Evolutionary conservation across 1,140 invertebrate species (phyloP).

Genomic region (Cyphomyrmex costatus): DNA sequence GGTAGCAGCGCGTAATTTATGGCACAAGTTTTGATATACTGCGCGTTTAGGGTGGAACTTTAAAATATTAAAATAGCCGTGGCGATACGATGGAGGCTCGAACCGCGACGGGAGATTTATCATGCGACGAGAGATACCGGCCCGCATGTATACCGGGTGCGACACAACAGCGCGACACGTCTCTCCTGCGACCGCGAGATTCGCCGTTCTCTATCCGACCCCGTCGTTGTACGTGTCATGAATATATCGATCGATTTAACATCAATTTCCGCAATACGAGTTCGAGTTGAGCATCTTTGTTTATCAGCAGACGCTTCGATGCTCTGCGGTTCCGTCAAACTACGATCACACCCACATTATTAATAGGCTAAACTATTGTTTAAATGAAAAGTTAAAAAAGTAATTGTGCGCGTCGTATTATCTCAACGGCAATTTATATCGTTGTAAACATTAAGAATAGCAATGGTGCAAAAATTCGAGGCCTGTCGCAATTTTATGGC

Average conservation of each 20-base stretch:
- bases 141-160: slow-evolving; percentile 54
- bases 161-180: slow-evolving; percentile 62
- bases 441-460: neutral
- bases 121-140: slow-evolving; percentile 73
- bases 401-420: neutral
- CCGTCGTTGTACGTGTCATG: slow-evolving; percentile 62
- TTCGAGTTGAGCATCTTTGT: slow-evolving; percentile 33
- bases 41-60: slow-evolving; percentile 80
- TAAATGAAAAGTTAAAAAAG: neutral
- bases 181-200: slow-evolving; percentile 7
- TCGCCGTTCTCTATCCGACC: slow-evolving; percentile 15
- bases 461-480: neutral
- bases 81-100: slow-evolving; percentile 77
- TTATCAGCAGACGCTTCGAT: too few relatives aligned
- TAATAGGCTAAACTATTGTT: neutral
- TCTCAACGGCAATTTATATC: neutral
- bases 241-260: slow-evolving; percentile 76
- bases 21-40: slow-evolving; percentile 78
- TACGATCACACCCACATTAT: neutral
- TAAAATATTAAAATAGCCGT: slow-evolving; percentile 82
- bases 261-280: slow-evolving; percentile 56
- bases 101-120: slow-evolving; percentile 81
- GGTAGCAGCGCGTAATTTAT: slow-evolving; percentile 76
- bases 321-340: neutral
- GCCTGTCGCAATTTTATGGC: neutral